Evolutionary conservation across 2,888 invertebrate genomes (phyloP), one percentile per base, ranked within the genome.

Genomic region (Oegoconia quadripuncta): DNA sequence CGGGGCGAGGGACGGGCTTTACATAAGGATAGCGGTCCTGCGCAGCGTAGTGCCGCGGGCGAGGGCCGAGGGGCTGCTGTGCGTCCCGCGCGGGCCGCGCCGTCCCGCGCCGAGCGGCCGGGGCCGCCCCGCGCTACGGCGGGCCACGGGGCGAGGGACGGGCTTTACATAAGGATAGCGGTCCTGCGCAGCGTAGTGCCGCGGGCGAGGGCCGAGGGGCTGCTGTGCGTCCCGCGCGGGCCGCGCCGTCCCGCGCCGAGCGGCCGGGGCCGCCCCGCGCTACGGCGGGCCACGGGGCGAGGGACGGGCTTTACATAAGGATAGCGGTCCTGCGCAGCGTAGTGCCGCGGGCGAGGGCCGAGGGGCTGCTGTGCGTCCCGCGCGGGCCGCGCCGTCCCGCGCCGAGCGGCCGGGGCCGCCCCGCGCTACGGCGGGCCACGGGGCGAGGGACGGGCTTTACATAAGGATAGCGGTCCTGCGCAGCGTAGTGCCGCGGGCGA

Each of bases 151-250:
- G n/a, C n/a, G n/a, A n/a, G n/a, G n/a, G n/a, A n/a, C n/a, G n/a
- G n/a, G n/a, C n/a, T n/a, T n/a, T n/a, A 93, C 93, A 94, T 94
- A 93, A 90, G 82, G 92, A 94, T 93, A 94, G 93, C 88, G 94
- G 93, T 91, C 90, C 91, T 91, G 73, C 84, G 88, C 88, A 93
- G 92, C 92, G 91, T 91, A 91, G 89, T 79, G 87, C 82, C 78
- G 78, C 63, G 68, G 71, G 70, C 68, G 68, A 46, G 18, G 34
- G 26, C 31, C 42, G 46, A n/a, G n/a, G n/a, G n/a, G n/a, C n/a
- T 44, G 93, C 83, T 93, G 13, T 12, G 60, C 93, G 91, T 93
- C 92, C 90, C 90, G 90, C 65, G 88, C n/a, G n/a, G n/a, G n/a
- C n/a, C n/a, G n/a, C 89, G 89, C 22, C 22, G 61, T 59, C 55